These are phyloP conservation scores for Phaethon lepturus DNA, from an alignment of 2,113 vertebrate genomes.

Conservation along the genomic window DNA sequence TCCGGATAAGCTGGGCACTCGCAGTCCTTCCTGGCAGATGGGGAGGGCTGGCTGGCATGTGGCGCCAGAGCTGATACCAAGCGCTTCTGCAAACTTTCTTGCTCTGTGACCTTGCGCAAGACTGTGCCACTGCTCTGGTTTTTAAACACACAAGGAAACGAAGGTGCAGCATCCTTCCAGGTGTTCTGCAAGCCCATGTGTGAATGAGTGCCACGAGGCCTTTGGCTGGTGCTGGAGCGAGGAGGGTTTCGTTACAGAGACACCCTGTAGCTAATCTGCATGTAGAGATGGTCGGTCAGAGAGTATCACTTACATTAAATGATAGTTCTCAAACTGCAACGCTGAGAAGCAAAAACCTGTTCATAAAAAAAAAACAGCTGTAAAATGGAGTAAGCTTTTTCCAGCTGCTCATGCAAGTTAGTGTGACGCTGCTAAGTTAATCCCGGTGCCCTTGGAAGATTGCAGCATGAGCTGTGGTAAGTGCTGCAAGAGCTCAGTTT, in stretches of 20 bases:
- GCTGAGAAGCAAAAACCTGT: background rate
- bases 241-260: background rate
- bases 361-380: background rate
- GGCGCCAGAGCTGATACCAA: fast-evolving
- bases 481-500: constrained; percentile 12
- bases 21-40: background rate
- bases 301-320: background rate
- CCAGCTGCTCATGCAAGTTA: fast-evolving
- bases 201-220: fast-evolving
- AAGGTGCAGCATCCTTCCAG: background rate
- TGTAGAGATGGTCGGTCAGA: fast-evolving
- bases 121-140: background rate
- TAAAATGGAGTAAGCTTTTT: background rate
- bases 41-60: background rate
- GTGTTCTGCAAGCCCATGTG: background rate
- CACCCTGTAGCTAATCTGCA: background rate
- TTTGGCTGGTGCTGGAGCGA: background rate
- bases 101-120: background rate
- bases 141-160: fast-evolving
- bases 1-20: fast-evolving
- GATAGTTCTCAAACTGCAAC: background rate
- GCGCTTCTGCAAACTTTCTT: background rate
- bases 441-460: background rate
- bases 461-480: background rate
- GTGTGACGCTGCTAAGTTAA: background rate